Evolutionary conservation across 92 coral and sea anemone species (phyloP).

Genomic region (Epizoanthus illoricatus): DNA sequence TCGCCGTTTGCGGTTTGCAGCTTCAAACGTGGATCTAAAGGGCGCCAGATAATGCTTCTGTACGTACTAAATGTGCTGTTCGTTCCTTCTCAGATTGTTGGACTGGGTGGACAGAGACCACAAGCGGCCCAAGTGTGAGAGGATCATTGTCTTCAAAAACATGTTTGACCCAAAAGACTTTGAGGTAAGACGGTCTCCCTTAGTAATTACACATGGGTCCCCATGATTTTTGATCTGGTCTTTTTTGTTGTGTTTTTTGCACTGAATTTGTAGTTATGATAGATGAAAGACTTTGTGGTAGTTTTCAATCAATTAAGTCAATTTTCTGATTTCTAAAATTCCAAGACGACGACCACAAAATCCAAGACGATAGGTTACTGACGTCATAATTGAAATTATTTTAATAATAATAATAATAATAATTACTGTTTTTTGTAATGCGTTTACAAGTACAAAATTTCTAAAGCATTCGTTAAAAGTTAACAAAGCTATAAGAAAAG

Average conservation of each 20-base stretch:
- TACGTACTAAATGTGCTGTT: too few relatives aligned
- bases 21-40: neutral
- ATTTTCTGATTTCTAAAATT: neutral
- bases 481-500: too few relatives aligned
- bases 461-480: too few relatives aligned
- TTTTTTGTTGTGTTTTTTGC: too few relatives aligned
- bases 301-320: neutral
- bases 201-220: neutral
- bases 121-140: conserved; percentile 76
- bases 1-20: neutral
- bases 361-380: too few relatives aligned
- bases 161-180: conserved; percentile 84
- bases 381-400: too few relatives aligned
- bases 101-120: conserved; percentile 98
- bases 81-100: conserved; percentile 59
- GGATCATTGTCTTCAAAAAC: conserved; percentile 84
- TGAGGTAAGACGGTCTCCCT: conserved; percentile 56
- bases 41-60: too few relatives aligned
- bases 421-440: too few relatives aligned
- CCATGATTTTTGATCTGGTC: neutral
- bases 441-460: too few relatives aligned
- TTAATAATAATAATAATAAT: too few relatives aligned
- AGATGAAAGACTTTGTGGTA: neutral
- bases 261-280: too few relatives aligned
- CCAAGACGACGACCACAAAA: too few relatives aligned